phyloP scores from a whole-genome alignment of 2,113 vertebrate genomes.

The Ia io region DNA sequence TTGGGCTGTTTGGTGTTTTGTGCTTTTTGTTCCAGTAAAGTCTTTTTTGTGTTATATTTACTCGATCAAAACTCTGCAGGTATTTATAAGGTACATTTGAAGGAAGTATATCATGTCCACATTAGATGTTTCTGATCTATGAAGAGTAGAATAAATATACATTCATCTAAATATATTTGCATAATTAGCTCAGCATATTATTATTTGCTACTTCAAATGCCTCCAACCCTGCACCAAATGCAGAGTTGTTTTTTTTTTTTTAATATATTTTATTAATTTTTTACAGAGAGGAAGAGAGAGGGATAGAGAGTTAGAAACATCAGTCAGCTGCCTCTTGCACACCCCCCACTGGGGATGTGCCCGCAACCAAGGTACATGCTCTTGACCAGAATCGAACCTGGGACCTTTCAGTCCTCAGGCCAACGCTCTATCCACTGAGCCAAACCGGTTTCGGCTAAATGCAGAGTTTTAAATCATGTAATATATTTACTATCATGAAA shows the following conservation, averaged over 20 bases:
- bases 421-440: too few species aligned
- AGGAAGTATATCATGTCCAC: neutral
- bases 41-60: neutral
- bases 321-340: too few species aligned
- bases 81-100: neutral
- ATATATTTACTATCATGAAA: neutral
- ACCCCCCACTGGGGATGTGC: too few species aligned
- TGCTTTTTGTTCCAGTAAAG: neutral
- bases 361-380: too few species aligned
- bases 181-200: neutral
- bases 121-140: neutral
- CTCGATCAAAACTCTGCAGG: neutral
- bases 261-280: too few species aligned
- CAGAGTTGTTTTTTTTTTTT: too few species aligned
- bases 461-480: neutral
- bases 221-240: neutral
- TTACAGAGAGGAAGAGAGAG: too few species aligned
- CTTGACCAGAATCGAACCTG: too few species aligned
- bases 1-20: neutral
- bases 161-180: neutral
- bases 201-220: neutral
- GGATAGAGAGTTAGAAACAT: too few species aligned
- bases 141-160: neutral
- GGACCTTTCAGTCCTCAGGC: too few species aligned
- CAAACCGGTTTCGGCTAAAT: too few species aligned